Evolutionary conservation across 2,113 vertebrate genomes (phyloP), one percentile per base, ranked within the genome.

Genomic region (Noturus placidus): DNA sequence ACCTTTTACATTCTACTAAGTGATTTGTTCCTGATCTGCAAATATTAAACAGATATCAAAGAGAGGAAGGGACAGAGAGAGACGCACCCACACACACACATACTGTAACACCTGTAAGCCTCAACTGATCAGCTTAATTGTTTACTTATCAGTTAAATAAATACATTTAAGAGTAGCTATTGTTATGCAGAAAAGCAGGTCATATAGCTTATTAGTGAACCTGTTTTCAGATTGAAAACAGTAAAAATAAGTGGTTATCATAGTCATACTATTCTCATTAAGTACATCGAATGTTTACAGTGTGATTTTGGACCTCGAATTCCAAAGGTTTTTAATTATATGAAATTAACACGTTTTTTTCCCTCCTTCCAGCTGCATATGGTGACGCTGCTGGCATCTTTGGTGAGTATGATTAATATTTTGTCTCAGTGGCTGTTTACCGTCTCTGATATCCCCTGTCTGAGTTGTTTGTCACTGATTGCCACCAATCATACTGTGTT

Each of bases 281-380:
- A 76, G 9, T 38, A 20, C 69, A 2, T 72, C 14, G 3, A 7
- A 20, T 35, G 22, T 25, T 38, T 30, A 19, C 13, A n/a, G 27
- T 56, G 5, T 30, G 25, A 54, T n/a, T 78, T n/a, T 30, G 5
- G 27, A 0, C 13, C 4, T 25, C 14, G 17, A 78, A 30, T 78
- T 46, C 20, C 5, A 52, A 17, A 78, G 54, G 42, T 25, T 46
- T 76, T 76, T 5, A 4, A 19, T 69, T 69, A 70, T 70, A 46
- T 33, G 19, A 33, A 57, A 57, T 80, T 35, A 65, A 59, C 20
- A 42, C n/a, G 52, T 50, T 17, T 30, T 52, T 56, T 30, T 38
- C 38, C 65, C 8, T 91, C 46, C 46, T 92, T 93, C 57, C 93
- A 95, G 93, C 86, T 89, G 84, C 88, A n/a, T 89, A 82, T 27